These are phyloP conservation scores for Carassius gibelio DNA, from an alignment of 2,113 vertebrate species.

Conservation along the genomic window DNA sequence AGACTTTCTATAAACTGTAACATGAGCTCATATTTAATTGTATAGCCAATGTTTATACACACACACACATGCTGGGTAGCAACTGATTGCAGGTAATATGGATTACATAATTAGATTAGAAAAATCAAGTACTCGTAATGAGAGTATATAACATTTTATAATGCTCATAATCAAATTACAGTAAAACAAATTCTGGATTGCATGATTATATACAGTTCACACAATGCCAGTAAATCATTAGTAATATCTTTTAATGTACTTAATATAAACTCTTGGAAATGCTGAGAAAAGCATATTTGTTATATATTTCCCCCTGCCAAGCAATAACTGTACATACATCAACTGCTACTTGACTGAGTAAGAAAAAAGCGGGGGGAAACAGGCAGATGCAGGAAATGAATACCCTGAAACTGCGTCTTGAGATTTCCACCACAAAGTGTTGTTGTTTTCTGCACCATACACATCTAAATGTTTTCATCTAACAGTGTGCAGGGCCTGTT, in stretches of 20 bases:
- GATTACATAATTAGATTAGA: no score
- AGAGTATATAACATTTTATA: no score
- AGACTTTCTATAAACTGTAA: no score
- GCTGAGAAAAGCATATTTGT: neutral
- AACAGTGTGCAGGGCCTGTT: neutral
- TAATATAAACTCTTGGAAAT: neutral
- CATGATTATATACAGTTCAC: no score
- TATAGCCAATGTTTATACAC: no score
- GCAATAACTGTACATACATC: neutral
- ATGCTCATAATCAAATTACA: no score
- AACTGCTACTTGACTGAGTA: neutral
- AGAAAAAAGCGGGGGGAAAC: neutral
- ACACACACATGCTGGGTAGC: no score
- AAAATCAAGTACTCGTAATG: no score
- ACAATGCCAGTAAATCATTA: no score
- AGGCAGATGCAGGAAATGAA: neutral
- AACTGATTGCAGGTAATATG: no score
- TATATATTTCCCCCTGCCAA: neutral
- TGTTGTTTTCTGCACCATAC: neutral
- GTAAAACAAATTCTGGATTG: no score
- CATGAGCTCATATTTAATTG: no score
- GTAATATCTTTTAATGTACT: neutral
- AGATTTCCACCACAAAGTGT: neutral
- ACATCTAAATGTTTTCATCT: conserved; percentile 4
- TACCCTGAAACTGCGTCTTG: neutral